Evolutionary conservation across 2,888 invertebrate species (phyloP).

Genomic region (Ectropis crepuscularia): DNA sequence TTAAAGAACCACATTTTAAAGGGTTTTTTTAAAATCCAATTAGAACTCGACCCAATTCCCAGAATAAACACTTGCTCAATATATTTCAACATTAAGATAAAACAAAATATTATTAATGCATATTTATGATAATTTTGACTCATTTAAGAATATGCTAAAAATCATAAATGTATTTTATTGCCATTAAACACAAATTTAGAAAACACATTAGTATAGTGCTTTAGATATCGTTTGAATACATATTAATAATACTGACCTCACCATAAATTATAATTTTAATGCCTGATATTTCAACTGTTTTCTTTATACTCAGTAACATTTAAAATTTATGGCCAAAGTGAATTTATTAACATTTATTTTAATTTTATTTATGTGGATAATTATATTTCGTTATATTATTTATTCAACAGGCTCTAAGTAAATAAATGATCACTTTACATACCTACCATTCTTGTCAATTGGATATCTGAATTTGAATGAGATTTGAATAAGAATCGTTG

Average conservation of each 20-base stretch:
- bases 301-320: constrained; percentile 15
- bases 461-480: too few relatives aligned
- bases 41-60: background rate
- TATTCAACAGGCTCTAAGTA: constrained; percentile 6
- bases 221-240: constrained; percentile 30
- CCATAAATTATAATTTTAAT: constrained; percentile 27
- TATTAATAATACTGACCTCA: constrained; percentile 32
- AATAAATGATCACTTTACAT: background rate
- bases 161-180: constrained; percentile 32
- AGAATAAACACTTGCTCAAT: constrained; percentile 9
- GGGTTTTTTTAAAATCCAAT: background rate
- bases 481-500: too few relatives aligned
- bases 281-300: constrained; percentile 28
- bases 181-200: constrained; percentile 27
- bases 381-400: constrained; percentile 1
- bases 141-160: constrained; percentile 21
- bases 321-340: constrained; percentile 17
- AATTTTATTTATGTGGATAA: constrained; percentile 12
- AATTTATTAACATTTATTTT: constrained; percentile 24
- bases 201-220: constrained; percentile 30
- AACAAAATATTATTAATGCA: constrained; percentile 17
- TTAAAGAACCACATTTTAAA: background rate
- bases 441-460: background rate
- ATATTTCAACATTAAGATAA: constrained; percentile 21
- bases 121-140: constrained; percentile 28